phyloP scores from a whole-genome alignment of 2,113 vertebrate genomes.

The Melanocharis versteri region DNA sequence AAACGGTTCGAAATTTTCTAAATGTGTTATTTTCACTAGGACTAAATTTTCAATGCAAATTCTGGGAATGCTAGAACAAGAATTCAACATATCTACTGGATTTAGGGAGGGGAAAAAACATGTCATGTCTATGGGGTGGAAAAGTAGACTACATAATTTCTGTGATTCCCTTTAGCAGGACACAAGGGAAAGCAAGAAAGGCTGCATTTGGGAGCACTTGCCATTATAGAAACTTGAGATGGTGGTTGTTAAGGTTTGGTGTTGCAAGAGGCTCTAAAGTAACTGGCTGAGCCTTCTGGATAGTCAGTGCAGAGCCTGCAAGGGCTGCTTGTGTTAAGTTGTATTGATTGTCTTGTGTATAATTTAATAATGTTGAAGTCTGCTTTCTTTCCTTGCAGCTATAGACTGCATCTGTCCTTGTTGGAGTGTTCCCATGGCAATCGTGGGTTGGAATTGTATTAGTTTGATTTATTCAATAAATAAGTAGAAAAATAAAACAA shows the following conservation, averaged over 20 bases:
- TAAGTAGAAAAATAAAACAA: conserved; percentile 76
- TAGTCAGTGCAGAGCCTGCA: neutral
- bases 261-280: neutral
- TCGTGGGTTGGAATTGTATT: conserved; percentile 72
- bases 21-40: neutral
- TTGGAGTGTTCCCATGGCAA: conserved; percentile 69
- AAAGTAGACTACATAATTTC: neutral
- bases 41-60: neutral
- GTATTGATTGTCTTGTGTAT: conserved; percentile 60
- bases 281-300: neutral
- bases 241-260: neutral
- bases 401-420: conserved; percentile 67
- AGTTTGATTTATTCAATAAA: conserved; percentile 78
- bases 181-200: neutral
- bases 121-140: neutral
- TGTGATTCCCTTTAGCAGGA: neutral
- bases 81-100: neutral
- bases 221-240: neutral
- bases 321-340: conserved; percentile 57
- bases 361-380: conserved; percentile 63
- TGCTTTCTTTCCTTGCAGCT: conserved; percentile 52
- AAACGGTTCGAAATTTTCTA: neutral
- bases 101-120: neutral
- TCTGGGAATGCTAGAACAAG: neutral
- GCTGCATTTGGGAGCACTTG: neutral